These are phyloP conservation scores for Clarias pachynema DNA, from an alignment of 2,797 vertebrate genomes.

Conservation along the genomic window DNA sequence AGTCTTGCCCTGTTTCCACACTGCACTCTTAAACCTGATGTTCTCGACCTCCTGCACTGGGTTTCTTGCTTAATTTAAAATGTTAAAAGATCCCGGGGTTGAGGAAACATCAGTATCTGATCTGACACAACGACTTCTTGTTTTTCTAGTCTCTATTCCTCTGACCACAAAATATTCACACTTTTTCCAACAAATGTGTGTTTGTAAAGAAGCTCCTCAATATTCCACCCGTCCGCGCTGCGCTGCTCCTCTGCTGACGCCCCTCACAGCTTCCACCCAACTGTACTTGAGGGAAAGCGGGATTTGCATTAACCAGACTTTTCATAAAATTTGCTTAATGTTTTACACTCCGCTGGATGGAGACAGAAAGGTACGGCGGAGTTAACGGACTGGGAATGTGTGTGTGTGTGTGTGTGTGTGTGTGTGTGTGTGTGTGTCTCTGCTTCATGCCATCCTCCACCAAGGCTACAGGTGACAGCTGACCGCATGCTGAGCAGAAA, in stretches of 20 bases:
- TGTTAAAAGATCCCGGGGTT: not conserved
- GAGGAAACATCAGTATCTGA: not conserved
- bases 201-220: not conserved
- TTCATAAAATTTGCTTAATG: not conserved
- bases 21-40: not conserved
- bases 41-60: not conserved
- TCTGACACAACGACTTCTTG: not conserved
- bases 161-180: not conserved
- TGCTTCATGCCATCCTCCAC: constrained; percentile 4
- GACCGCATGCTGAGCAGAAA: constrained; percentile 29
- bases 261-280: not conserved
- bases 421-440: not conserved
- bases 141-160: not conserved
- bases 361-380: not conserved
- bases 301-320: not conserved
- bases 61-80: not conserved
- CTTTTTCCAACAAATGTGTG: not conserved
- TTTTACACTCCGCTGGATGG: not conserved
- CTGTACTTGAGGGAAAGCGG: not conserved
- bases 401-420: too few species aligned
- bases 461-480: constrained; percentile 40
- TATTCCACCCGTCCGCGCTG: not conserved
- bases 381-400: not conserved
- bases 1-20: not conserved
- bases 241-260: not conserved